Base-by-base conservation (phyloP, 2,113 vertebrate genomes). In the Paratilapia polleni region DNA sequence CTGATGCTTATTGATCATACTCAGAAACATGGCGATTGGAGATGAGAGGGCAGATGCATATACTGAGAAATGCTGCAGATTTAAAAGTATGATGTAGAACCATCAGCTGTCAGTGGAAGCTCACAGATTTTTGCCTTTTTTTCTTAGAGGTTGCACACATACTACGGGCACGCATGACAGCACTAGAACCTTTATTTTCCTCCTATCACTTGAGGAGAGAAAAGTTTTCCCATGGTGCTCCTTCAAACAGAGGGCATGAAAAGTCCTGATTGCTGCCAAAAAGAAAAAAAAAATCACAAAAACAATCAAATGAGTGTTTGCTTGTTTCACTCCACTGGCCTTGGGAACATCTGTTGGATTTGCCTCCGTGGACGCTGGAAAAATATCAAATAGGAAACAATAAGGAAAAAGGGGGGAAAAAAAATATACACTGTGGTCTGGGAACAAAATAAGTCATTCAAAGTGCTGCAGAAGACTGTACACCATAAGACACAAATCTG, bases 311-410 rank as follows among this genome's bases (percentile, higher is more conserved):
- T 84, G 88, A 82, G 74, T 41, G 38, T 92, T 91, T 91, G 87
- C 80, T 79, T 54, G 93, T 93, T 90, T 92, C 90, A 88, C 88
- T 92, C 83, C 85, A 83, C 83, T 89, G 75, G 84, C 80, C 74
- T 84, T 78, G 56, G 89, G 87, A 93, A 94, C 93, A 92, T 83
- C 92, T 94, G 93, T 85, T 90, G 86, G 88, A 89, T 94, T 91
- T 92, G 82, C 87, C 83, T 82, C 80, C 0, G 1, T 84, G 88
- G 80, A 89, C 88, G 77, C 59, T 89, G 88, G 86, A 88, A 93
- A 92, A 59, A 78, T 57, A 81, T 90, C 85, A 87, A 88, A 87
- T 26, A 82, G 81, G 81, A 90, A 78, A 58, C 7, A 4, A 79
- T 49, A 19, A 76, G 77, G 74, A 78, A 85, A 77, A 61, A 57